Evolutionary conservation across 2,888 invertebrate genomes (phyloP).

Genomic region (Allygus modestus): DNA sequence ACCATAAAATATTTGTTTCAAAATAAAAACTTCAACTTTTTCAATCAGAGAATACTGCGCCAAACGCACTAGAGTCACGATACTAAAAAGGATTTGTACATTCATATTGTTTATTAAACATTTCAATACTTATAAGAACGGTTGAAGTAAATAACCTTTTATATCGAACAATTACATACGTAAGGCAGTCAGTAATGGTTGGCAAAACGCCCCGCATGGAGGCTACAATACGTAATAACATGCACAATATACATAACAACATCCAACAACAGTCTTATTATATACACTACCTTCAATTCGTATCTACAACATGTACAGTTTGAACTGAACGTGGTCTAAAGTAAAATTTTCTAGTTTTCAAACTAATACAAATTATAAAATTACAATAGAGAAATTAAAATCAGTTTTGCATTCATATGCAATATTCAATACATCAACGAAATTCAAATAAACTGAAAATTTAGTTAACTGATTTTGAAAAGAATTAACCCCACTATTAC

Average conservation of each 20-base stretch:
- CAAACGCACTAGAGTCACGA: conserved; percentile 15
- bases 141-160: conserved; percentile 27
- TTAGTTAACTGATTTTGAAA: no score
- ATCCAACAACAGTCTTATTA: conserved; percentile 51
- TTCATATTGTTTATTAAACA: conserved; percentile 9
- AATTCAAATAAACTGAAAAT: no score
- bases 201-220: neutral
- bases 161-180: conserved; percentile 32
- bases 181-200: conserved; percentile 58
- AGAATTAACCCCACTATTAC: no score
- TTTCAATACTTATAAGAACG: conserved; percentile 16
- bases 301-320: conserved; percentile 55
- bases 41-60: conserved; percentile 1
- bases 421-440: no score
- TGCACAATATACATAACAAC: conserved; percentile 56
- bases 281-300: conserved; percentile 25
- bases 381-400: no score
- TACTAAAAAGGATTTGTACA: conserved; percentile 43
- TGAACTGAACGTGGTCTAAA: neutral
- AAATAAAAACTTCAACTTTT: neutral
- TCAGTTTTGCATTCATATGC: no score
- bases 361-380: neutral
- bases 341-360: neutral
- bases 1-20: neutral
- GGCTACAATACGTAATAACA: conserved; percentile 14